These are phyloP conservation scores for Heterodera carotae DNA, from an alignment of 1,140 invertebrate genomes.

Conservation along the genomic window DNA sequence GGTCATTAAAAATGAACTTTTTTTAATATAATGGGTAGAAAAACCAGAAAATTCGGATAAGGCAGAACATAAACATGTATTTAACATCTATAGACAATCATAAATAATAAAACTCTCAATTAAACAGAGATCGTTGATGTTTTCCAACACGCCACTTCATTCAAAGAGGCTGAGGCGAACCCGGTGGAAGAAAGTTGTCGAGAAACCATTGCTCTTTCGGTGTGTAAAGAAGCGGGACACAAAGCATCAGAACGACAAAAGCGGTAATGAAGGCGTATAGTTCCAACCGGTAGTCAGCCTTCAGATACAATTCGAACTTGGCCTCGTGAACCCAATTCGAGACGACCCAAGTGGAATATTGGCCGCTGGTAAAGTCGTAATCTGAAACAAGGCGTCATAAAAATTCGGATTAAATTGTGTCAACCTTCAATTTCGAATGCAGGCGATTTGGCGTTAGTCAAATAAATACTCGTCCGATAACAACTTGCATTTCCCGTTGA, in stretches of 20 bases:
- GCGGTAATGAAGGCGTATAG: constrained; percentile 31
- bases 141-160: background rate
- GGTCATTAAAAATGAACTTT: too few species aligned
- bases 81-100: too few species aligned
- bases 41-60: too few species aligned
- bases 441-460: constrained; percentile 38
- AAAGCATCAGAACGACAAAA: constrained; percentile 27
- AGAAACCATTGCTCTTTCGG: constrained; percentile 40
- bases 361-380: constrained; percentile 36
- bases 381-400: constrained; percentile 16
- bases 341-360: constrained; percentile 44
- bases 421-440: constrained; percentile 44
- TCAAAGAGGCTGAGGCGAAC: constrained; percentile 35
- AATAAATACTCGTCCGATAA: constrained; percentile 40
- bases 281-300: constrained; percentile 32
- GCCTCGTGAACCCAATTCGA: constrained; percentile 27
- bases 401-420: constrained; percentile 17
- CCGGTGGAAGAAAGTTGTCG: constrained; percentile 35
- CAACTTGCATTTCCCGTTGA: constrained; percentile 28
- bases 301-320: constrained; percentile 34
- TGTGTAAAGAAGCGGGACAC: constrained; percentile 31
- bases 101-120: too few species aligned
- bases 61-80: too few species aligned
- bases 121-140: too few species aligned
- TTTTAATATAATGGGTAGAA: background rate